Evolutionary conservation across 2,888 invertebrate species (phyloP), one percentile per base, ranked within the genome.

Genomic region (Plebejus melissa): DNA sequence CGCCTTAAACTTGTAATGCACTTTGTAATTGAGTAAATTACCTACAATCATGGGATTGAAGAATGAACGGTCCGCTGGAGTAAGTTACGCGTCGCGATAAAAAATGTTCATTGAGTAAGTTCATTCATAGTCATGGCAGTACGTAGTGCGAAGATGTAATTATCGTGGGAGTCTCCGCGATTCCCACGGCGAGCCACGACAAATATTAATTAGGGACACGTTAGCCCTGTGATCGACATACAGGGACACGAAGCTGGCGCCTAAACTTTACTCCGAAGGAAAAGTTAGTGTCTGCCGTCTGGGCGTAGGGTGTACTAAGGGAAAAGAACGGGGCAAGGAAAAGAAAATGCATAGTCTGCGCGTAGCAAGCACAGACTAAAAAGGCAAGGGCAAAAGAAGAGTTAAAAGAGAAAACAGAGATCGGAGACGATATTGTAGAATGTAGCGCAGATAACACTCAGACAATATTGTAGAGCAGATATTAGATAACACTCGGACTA

Each of bases 121-220:
- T 87, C 88, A 91, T 88, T 90, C 88, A 89, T 87, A 82, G 85
- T 76, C 78, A 78, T 79, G 77, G 22, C 22, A 54, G 41, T 70
- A 84, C 83, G 83, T 82, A 86, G 85, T 83, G 84, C 84, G 65
- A 84, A 84, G 85, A 76, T 77, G 83, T 88, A 90, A 91, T 90
- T 88, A 89, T 87, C 90, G 91, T 92, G 91, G 90, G 91, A 91
- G 87, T 82, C 82, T 80, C 79, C 80, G 81, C 78, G 79, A 83
- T 90, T 91, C 91, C 86, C 92, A 91, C 90, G 90, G 83, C 82
- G 80, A 74, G 72, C 79, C 76, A 84, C 85, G 83, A 82, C 84
- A 86, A 87, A 87, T 87, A 87, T 87, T 88, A 88, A 87, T 86
- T 83, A 84, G 85, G 72, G 74, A 77, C 77, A 77, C 75, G 76